Evolutionary conservation across 2,888 invertebrate genomes (phyloP).

Genomic region (Exephanes ischioxanthus): DNA sequence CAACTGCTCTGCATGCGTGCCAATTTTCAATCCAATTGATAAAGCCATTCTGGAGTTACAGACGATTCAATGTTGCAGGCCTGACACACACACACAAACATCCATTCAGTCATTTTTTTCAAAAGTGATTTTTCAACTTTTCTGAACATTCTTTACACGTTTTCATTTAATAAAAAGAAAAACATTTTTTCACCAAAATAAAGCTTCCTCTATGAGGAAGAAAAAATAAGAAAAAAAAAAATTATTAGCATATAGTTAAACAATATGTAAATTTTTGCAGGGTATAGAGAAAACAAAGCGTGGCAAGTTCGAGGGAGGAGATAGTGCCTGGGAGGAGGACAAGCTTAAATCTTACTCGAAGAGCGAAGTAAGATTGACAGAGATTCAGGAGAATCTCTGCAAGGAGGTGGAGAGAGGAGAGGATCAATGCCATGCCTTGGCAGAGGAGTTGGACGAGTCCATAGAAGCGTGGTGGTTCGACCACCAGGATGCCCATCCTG

Average conservation of each 20-base stretch:
- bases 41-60: too few relatives aligned
- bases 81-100: too few relatives aligned
- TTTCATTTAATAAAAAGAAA: too few relatives aligned
- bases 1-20: too few relatives aligned
- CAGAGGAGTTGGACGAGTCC: constrained; percentile 92
- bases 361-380: constrained; percentile 95
- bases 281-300: constrained; percentile 93
- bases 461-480: constrained; percentile 97
- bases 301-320: constrained; percentile 96
- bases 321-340: constrained; percentile 97
- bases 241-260: neutral
- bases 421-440: constrained; percentile 93
- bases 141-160: too few relatives aligned
- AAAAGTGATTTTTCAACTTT: too few relatives aligned
- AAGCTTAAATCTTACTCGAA: constrained; percentile 93
- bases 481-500: constrained; percentile 87
- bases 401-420: constrained; percentile 90
- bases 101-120: too few relatives aligned
- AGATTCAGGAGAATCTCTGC: constrained; percentile 96
- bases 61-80: too few relatives aligned
- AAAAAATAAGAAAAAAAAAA: neutral
- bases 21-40: too few relatives aligned
- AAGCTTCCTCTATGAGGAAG: too few relatives aligned
- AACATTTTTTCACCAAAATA: too few relatives aligned
- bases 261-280: constrained; percentile 80